phyloP scores from a whole-genome alignment of 1,140 invertebrate species.

The Sogatella furcifera region DNA sequence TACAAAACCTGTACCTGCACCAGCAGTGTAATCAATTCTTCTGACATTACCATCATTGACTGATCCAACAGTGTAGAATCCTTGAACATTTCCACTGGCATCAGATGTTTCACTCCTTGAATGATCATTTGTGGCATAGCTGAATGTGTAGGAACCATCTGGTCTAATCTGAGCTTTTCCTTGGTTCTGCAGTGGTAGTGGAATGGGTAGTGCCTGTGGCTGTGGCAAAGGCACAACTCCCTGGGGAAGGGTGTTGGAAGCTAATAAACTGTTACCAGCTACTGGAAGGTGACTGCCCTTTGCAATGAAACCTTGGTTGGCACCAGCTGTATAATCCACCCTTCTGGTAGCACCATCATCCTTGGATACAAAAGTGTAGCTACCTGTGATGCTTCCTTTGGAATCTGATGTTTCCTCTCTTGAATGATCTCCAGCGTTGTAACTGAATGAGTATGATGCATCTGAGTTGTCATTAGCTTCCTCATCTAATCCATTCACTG shows the following conservation, averaged over 20 bases:
- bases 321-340: conserved; percentile 21
- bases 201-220: neutral
- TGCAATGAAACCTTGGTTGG: conserved; percentile 20
- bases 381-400: conserved; percentile 23
- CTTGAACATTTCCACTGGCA: conserved; percentile 24
- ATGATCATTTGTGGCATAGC: conserved; percentile 22
- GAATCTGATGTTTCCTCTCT: conserved; percentile 22
- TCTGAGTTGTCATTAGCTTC: conserved; percentile 4
- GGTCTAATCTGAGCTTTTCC: neutral
- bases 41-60: conserved; percentile 17
- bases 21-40: conserved; percentile 21
- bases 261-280: no score
- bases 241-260: neutral
- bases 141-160: conserved; percentile 25
- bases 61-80: conserved; percentile 20
- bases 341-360: conserved; percentile 21
- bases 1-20: conserved; percentile 20
- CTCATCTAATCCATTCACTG: no score
- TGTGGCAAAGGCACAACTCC: neutral
- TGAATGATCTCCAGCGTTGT: conserved; percentile 21
- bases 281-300: conserved; percentile 8
- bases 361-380: conserved; percentile 20
- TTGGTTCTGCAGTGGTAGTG: neutral
- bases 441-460: conserved; percentile 24
- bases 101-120: conserved; percentile 22